phyloP scores from a whole-genome alignment of 2,888 invertebrate genomes.

The Cybosia mesomella region DNA sequence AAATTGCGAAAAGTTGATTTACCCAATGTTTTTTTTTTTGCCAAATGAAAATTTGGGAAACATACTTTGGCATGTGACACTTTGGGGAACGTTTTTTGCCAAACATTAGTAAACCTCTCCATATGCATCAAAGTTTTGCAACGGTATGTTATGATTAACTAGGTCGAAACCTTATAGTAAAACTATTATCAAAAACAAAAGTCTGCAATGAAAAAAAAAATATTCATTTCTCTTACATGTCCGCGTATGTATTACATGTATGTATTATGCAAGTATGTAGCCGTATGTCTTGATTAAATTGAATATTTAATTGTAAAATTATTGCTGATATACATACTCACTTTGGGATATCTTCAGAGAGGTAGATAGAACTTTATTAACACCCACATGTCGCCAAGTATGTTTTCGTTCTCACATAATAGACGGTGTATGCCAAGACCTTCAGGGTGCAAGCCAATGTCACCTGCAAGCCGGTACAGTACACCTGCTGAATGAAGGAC shows the following conservation, averaged over 20 bases:
- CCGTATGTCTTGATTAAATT: not conserved
- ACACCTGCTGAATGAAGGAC: too few species aligned
- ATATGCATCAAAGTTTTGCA: not conserved
- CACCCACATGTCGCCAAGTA: not conserved
- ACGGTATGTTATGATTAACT: not conserved
- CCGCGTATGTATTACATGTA: not conserved
- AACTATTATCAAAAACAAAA: not conserved
- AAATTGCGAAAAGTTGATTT: too few species aligned
- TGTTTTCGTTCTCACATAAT: not conserved
- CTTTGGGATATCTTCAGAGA: not conserved
- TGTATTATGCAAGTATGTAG: not conserved
- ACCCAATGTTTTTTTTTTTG: too few species aligned
- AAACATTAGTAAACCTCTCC: not conserved
- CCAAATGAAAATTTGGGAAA: too few species aligned
- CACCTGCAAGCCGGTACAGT: too few species aligned
- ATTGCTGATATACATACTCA: not conserved
- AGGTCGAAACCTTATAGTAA: not conserved
- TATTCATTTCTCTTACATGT: not conserved
- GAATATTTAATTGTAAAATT: not conserved
- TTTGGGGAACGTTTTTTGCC: too few species aligned
- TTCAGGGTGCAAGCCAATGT: too few species aligned
- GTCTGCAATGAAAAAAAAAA: not conserved
- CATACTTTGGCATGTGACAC: too few species aligned
- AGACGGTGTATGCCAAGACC: too few species aligned
- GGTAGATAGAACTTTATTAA: not conserved